Conservation (phyloP, 1,140 invertebrate species). For the Diprion similis region DNA sequence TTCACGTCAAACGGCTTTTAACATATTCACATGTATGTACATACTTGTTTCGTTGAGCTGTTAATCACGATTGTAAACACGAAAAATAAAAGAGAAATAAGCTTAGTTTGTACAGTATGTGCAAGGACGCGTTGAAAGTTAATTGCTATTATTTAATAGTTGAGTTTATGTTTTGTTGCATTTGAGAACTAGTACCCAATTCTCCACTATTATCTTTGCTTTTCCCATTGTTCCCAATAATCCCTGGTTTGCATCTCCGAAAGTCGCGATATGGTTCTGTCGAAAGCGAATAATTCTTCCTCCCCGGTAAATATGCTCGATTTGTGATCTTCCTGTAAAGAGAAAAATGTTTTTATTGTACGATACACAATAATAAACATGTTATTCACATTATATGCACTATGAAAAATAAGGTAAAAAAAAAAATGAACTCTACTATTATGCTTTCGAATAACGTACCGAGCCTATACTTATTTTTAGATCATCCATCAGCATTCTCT, state of each 20-base stretch:
- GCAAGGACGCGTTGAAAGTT: no score
- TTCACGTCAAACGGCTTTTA: no score
- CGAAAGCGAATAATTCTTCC: slow-evolving; percentile 97
- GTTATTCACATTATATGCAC: slow-evolving; percentile 11
- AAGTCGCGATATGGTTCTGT: slow-evolving; percentile 90
- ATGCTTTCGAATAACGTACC: slow-evolving; percentile 45
- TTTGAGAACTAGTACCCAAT: no score
- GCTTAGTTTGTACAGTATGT: no score
- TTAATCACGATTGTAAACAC: no score
- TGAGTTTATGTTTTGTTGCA: no score
- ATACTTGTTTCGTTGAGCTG: no score
- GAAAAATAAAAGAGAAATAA: no score
- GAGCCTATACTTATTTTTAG: slow-evolving; percentile 75
- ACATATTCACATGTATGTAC: no score
- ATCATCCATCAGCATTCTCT: slow-evolving; percentile 93
- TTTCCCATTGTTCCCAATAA: slow-evolving; percentile 88
- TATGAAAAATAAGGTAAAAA: slow-evolving; percentile 39
- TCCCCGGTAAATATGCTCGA: slow-evolving; percentile 95
- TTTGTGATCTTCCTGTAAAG: slow-evolving; percentile 68
- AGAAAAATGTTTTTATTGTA: slow-evolving; percentile 19
- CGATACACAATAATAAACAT: slow-evolving; percentile 19
- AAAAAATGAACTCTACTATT: slow-evolving; percentile 18
- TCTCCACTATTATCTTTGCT: slow-evolving; percentile 55
- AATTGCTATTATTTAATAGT: no score
- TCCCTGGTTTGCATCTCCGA: slow-evolving; percentile 94